A percentile compares a stretch with the other conserved stretches of the same genome.
Evolutionary conservation across 64 coral and sea anemone genomes (phyloP).

Genomic region (Stichodactyla helianthus): DNA sequence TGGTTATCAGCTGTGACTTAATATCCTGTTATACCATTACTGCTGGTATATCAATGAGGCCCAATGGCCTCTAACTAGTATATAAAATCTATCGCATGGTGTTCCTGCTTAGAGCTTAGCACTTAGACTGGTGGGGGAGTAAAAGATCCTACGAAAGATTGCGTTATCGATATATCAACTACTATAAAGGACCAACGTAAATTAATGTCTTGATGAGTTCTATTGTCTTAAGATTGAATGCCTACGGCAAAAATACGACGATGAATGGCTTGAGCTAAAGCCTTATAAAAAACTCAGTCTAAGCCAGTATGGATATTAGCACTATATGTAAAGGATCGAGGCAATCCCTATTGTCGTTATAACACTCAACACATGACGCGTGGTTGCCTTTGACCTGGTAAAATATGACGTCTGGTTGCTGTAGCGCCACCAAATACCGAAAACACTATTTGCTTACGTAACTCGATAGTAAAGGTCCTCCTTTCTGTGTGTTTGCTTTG

Average conservation of each 20-base stretch:
- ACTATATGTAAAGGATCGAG: neutral
- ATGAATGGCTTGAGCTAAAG: neutral
- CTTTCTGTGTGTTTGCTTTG: constrained; percentile 16
- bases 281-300: neutral
- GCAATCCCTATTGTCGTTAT: constrained; percentile 10
- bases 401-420: constrained; percentile 6
- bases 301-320: neutral
- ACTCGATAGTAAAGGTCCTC: constrained; percentile 7
- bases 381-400: neutral
- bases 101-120: neutral
- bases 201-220: neutral
- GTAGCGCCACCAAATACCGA: constrained; percentile 8
- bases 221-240: neutral
- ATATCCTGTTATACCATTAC: neutral
- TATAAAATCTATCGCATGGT: neutral
- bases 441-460: constrained; percentile 17
- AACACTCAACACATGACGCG: neutral
- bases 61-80: neutral
- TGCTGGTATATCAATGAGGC: no score
- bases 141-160: neutral
- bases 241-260: neutral
- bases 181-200: neutral
- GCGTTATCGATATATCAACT: neutral
- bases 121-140: constrained; percentile 3
- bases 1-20: neutral